phyloP scores from a whole-genome alignment of 2,888 invertebrate species.

The Carterocephalus palaemon region DNA sequence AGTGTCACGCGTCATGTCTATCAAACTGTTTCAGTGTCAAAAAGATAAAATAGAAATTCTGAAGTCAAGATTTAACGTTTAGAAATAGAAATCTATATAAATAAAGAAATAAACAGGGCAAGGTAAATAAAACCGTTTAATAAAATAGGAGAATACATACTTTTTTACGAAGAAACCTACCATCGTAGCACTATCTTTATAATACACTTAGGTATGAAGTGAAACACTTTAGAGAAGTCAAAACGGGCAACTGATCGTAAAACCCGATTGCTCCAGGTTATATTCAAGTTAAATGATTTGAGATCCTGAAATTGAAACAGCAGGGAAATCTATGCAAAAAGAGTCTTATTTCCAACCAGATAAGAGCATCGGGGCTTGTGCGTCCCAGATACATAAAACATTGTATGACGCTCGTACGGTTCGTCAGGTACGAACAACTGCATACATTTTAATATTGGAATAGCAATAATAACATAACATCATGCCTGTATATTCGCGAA shows the following conservation, averaged over 20 bases:
- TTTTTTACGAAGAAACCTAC: constrained; percentile 57
- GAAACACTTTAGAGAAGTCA: constrained; percentile 35
- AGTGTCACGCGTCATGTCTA: too few species aligned
- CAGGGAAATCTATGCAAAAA: constrained; percentile 36
- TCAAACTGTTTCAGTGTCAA: too few species aligned
- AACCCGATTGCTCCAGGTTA: constrained; percentile 49
- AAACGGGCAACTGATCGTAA: constrained; percentile 50
- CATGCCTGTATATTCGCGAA: too few species aligned
- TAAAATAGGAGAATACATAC: too few species aligned
- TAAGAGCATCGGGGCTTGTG: constrained; percentile 37
- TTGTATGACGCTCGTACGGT: constrained; percentile 55
- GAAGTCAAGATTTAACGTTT: too few species aligned
- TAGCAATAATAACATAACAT: too few species aligned
- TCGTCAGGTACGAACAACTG: too few species aligned
- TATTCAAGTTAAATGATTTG: constrained; percentile 55
- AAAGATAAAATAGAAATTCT: too few species aligned
- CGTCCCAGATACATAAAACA: constrained; percentile 62
- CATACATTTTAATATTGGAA: too few species aligned
- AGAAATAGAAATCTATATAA: too few species aligned
- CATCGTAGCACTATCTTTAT: constrained; percentile 43
- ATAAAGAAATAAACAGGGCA: too few species aligned
- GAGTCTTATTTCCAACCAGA: constrained; percentile 40
- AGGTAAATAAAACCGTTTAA: too few species aligned
- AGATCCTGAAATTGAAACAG: constrained; percentile 41
- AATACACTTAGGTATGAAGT: constrained; percentile 49